These are phyloP conservation scores for Drosophila chauvacae DNA, from an alignment of 1,140 invertebrate species.

Conservation along the genomic window DNA sequence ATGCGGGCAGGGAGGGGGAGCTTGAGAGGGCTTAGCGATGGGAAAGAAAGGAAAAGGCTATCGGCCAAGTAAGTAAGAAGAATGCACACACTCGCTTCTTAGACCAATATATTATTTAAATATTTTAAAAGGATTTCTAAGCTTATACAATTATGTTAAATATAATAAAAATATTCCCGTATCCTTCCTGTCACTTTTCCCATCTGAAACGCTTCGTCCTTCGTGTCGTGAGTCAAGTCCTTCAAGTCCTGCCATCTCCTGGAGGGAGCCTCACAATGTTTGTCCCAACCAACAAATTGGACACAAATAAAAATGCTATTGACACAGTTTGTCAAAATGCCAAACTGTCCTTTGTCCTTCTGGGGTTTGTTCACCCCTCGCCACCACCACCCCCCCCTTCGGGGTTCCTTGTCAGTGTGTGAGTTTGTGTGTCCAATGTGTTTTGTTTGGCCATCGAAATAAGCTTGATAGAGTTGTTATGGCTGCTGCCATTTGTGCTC, in stretches of 20 bases:
- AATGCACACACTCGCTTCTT: background rate
- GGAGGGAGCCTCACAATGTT: constrained; percentile 26
- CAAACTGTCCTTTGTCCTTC: constrained; percentile 48
- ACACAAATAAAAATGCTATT: constrained; percentile 84
- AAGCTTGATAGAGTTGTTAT: constrained; percentile 83
- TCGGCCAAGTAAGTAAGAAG: background rate
- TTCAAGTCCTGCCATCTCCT: constrained; percentile 12
- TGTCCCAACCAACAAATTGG: constrained; percentile 74
- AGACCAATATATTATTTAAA: background rate
- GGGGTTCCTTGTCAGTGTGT: constrained; percentile 3
- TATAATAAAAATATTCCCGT: background rate
- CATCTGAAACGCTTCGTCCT: background rate
- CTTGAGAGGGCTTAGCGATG: constrained; percentile 22
- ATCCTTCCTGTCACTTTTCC: background rate
- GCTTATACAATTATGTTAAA: background rate
- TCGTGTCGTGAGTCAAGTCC: too few relatives aligned
- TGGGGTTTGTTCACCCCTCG: constrained; percentile 26
- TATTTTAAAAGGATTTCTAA: background rate
- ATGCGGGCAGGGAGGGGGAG: too few relatives aligned
- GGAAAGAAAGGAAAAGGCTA: background rate
- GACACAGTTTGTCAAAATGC: constrained; percentile 83
- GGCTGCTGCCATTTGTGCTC: constrained; percentile 75
- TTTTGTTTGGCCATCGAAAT: constrained; percentile 76
- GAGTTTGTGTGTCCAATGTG: constrained; percentile 20
- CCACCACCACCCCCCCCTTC: background rate